Evolutionary conservation across 2,113 vertebrate species (phyloP).

Genomic region (Mormoops blainvillei): DNA sequence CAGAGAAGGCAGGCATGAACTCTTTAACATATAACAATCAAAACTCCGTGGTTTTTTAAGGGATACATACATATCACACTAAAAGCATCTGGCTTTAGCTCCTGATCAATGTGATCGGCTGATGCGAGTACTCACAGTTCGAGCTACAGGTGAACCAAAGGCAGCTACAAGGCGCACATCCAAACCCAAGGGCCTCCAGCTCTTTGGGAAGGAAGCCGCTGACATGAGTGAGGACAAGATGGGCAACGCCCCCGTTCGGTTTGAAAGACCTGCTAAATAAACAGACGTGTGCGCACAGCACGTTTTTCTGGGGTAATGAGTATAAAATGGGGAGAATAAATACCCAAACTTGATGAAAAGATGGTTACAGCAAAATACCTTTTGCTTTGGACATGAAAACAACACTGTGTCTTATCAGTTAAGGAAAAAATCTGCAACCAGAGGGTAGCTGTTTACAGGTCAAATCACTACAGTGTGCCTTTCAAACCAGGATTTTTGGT

Average conservation of each 20-base stretch:
- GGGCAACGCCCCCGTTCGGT: constrained; percentile 9
- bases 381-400: constrained; percentile 18
- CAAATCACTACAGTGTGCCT: background rate
- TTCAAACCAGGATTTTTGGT: background rate
- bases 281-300: constrained; percentile 36
- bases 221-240: constrained; percentile 19
- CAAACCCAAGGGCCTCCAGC: constrained; percentile 56
- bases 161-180: constrained; percentile 67
- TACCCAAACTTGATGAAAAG: constrained; percentile 34
- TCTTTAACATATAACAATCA: constrained; percentile 8
- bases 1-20: background rate
- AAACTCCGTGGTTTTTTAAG: constrained; percentile 7
- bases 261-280: constrained; percentile 27
- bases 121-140: constrained; percentile 62
- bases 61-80: constrained; percentile 25
- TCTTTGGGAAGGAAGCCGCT: constrained; percentile 16
- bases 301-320: background rate
- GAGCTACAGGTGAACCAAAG: constrained; percentile 52
- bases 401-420: background rate
- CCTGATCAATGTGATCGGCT: constrained; percentile 82
- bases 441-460: background rate
- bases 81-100: constrained; percentile 72
- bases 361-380: background rate
- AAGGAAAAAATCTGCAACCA: background rate
- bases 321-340: constrained; percentile 53